phyloP scores from a whole-genome alignment of 2,888 invertebrate genomes.

The Lochmaea capreae region DNA sequence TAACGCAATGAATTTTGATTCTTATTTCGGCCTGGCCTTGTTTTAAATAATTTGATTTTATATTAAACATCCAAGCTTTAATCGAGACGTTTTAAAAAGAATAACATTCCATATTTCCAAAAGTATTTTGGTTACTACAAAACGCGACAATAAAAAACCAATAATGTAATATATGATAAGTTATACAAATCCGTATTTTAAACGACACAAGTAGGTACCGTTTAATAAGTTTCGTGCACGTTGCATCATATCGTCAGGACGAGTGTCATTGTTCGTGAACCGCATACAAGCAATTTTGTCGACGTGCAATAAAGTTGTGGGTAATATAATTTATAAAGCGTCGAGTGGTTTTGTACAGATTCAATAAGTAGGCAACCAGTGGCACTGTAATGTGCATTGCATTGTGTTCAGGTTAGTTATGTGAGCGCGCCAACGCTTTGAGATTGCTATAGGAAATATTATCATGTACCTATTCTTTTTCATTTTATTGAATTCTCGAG shows the following conservation, averaged over 20 bases:
- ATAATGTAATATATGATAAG: background rate
- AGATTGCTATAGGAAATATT: slow-evolving; percentile 35
- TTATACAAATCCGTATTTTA: slow-evolving; percentile 9
- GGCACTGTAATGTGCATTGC: slow-evolving; percentile 37
- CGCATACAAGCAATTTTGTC: slow-evolving; percentile 16
- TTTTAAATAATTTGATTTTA: too few relatives aligned
- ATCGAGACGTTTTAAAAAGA: too few relatives aligned
- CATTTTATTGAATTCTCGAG: slow-evolving; percentile 33
- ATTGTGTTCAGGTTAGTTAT: slow-evolving; percentile 32
- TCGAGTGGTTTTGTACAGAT: slow-evolving; percentile 20
- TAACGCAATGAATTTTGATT: too few relatives aligned
- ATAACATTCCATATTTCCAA: too few relatives aligned
- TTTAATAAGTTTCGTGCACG: slow-evolving; percentile 17
- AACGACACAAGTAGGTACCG: slow-evolving; percentile 4
- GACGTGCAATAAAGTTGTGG: slow-evolving; percentile 17
- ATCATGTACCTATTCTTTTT: slow-evolving; percentile 24
- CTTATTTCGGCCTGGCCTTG: too few relatives aligned
- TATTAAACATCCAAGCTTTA: too few relatives aligned
- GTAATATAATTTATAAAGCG: slow-evolving; percentile 14
- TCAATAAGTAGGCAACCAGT: slow-evolving; percentile 41
- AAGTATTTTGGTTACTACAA: background rate
- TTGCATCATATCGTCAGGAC: slow-evolving; percentile 5
- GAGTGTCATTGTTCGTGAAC: slow-evolving; percentile 19
- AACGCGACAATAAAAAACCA: background rate
- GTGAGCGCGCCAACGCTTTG: slow-evolving; percentile 9